Evolutionary conservation across 2,888 invertebrate genomes (phyloP), one percentile per base, ranked within the genome.

Genomic region (Phania funesta): DNA sequence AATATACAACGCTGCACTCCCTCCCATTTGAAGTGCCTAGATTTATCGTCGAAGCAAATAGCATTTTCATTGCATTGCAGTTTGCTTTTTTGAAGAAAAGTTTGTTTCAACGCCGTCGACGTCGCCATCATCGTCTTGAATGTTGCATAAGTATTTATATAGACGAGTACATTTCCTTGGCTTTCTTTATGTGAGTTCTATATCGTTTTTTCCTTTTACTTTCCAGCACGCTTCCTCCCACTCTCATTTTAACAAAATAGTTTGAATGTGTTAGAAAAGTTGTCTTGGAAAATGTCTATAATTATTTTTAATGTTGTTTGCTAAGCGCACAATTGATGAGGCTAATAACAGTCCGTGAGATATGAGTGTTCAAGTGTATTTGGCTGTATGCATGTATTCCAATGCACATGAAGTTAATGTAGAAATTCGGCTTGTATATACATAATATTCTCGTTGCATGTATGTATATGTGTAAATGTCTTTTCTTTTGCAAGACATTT

Each of bases 281-380:
- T 81, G 81, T 81, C 81, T 81, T 81, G 73, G 76, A 73, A 68
- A 81, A 81, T 77, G 76, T 81, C 81, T 84, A 75, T 79, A 84
- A 84, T 81, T 82, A 81, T 81, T 81, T 84, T 81, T 82, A 79
- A 82, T 84, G 81, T 82, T 82, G 76, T 84, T 84, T 84, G 78
- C 80, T 79, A 82, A 80, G 79, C 78, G 81, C 68, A 81, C 81
- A 84, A 82, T 84, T 80, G 81, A 84, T 84, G 84, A 71, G 76
- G 77, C 80, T 67, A 84, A 84, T 82, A 84, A 83, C 73, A 81
- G 81, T 73, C 81, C 76, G 71, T 81, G 81, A 81, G 81, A 81
- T 81, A 81, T 77, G 81, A 81, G 71, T 62, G 38, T 52, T 18
- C 6, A 58, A 32, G 11, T 46, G 5, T 32, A 41, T 29, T 16